Conservation (phyloP, 2,888 invertebrate genomes). For the Sesia apiformis region DNA sequence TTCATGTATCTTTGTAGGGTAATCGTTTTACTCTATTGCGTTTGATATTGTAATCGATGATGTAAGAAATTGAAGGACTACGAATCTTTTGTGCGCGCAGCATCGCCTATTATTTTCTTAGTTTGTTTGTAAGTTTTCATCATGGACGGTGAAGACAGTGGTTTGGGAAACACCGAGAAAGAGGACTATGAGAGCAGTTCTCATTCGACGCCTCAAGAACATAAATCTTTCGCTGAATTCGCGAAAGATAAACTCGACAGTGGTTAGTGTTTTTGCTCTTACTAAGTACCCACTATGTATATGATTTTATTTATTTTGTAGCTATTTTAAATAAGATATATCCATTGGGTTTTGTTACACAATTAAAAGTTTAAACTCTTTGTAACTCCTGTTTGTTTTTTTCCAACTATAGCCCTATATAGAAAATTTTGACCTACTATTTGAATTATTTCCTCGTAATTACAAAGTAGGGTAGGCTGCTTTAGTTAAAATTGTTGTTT, state of each 20-base stretch:
- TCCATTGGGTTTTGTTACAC: no score
- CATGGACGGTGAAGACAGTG: slow-evolving; percentile 55
- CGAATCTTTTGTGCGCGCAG: slow-evolving; percentile 26
- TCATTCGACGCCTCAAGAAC: slow-evolving; percentile 63
- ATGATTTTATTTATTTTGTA: no score
- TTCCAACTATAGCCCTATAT: no score
- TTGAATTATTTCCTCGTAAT: no score
- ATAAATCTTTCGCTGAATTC: slow-evolving; percentile 63
- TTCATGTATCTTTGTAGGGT: background rate
- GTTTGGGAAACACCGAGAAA: slow-evolving; percentile 42
- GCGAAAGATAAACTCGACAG: slow-evolving; percentile 68
- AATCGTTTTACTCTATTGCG: slow-evolving; percentile 7
- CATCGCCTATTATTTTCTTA: slow-evolving; percentile 33
- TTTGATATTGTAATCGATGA: slow-evolving; percentile 57
- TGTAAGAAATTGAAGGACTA: slow-evolving; percentile 63
- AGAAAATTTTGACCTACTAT: no score
- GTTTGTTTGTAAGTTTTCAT: slow-evolving; percentile 14
- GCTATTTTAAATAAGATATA: no score
- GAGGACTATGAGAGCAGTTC: slow-evolving; percentile 60
- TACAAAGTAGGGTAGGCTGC: no score
- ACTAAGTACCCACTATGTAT: background rate
- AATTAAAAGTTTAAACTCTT: no score
- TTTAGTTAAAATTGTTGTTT: no score
- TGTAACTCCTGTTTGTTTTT: no score
- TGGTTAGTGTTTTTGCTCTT: slow-evolving; percentile 30